These are phyloP conservation scores for Apostichopus californicus DNA, from an alignment of 35 echinoderm and acorn worm genomes.

Conservation along the genomic window DNA sequence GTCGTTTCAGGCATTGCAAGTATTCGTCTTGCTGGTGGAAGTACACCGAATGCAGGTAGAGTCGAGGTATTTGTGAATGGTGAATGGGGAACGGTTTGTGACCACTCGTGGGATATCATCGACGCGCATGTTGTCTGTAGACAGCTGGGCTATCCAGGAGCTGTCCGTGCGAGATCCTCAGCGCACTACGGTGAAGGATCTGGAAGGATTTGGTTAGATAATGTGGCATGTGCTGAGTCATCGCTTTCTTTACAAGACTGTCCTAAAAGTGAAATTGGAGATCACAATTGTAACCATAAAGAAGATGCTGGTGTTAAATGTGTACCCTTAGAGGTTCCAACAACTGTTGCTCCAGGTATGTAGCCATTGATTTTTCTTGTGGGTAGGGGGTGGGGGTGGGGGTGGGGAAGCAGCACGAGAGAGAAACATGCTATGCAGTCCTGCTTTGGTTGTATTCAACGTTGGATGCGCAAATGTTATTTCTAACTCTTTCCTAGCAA, in stretches of 20 bases:
- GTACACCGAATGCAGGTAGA: neutral
- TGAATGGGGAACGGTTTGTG: conserved; percentile 34
- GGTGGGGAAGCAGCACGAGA: too few relatives aligned
- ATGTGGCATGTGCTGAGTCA: conserved; percentile 51
- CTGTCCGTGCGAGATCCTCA: too few relatives aligned
- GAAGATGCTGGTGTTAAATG: conserved; percentile 57
- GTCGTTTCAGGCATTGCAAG: too few relatives aligned
- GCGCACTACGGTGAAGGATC: conserved; percentile 4
- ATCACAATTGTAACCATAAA: conserved; percentile 61
- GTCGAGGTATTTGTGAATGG: conserved; percentile 26
- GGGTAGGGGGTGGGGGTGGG: too few relatives aligned
- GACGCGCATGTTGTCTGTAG: neutral
- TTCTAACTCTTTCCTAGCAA: too few relatives aligned
- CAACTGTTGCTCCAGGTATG: too few relatives aligned
- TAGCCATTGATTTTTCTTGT: too few relatives aligned
- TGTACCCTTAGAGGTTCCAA: too few relatives aligned
- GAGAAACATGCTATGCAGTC: too few relatives aligned
- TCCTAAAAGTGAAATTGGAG: conserved; percentile 6
- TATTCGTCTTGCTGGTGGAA: too few relatives aligned
- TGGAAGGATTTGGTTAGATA: conserved; percentile 56
- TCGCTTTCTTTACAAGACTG: conserved; percentile 19
- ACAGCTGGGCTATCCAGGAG: conserved; percentile 7
- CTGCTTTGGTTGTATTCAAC: too few relatives aligned
- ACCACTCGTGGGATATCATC: neutral
- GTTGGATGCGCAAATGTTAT: too few relatives aligned